Conservation (phyloP, 2,797 vertebrate genomes). For the Karalla daura region DNA sequence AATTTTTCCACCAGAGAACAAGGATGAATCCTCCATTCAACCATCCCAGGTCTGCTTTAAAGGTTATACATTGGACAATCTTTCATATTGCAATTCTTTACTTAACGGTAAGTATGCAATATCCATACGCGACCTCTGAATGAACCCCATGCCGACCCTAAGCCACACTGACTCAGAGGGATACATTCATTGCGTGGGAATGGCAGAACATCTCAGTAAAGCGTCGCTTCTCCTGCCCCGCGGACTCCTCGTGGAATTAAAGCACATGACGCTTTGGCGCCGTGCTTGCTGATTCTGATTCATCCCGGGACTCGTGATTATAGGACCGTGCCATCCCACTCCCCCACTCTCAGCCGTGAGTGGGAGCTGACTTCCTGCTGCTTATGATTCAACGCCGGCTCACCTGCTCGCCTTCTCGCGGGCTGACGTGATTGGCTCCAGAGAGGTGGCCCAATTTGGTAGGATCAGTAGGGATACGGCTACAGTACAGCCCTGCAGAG, state of each 20-base stretch:
- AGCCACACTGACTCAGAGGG: background rate
- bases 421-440: slow-evolving; percentile 2
- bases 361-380: slow-evolving; percentile 31
- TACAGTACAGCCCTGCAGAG: background rate
- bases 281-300: slow-evolving; percentile 45
- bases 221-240: slow-evolving; percentile 24
- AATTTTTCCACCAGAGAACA: too few species aligned
- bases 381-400: slow-evolving; percentile 39
- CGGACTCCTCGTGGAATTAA: slow-evolving; percentile 21
- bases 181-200: background rate
- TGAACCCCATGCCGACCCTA: background rate
- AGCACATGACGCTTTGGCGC: slow-evolving; percentile 23
- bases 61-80: too few species aligned
- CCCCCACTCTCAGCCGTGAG: slow-evolving; percentile 36
- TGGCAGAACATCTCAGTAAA: slow-evolving; percentile 20
- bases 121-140: too few species aligned
- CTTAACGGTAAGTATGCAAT: too few species aligned
- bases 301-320: slow-evolving; percentile 34
- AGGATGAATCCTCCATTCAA: too few species aligned
- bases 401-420: slow-evolving; percentile 12
- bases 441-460: slow-evolving; percentile 8
- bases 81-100: too few species aligned
- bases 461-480: background rate
- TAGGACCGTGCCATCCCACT: background rate
- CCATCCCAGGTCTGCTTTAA: too few species aligned